Evolutionary conservation across 2,113 vertebrate species (phyloP).

Genomic region (Pollimyrus isidori): DNA sequence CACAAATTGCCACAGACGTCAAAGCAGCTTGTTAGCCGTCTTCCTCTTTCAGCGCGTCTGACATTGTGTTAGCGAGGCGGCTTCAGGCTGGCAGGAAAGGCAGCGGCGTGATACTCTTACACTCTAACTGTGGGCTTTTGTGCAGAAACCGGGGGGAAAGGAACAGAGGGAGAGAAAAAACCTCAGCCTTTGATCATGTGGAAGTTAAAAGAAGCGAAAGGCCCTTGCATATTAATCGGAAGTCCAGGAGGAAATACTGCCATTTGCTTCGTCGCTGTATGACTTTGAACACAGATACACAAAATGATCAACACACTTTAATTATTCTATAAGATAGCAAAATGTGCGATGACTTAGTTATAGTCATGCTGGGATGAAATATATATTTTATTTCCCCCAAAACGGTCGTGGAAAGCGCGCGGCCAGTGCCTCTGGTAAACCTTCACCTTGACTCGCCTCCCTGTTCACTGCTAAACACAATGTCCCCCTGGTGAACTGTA

Average conservation of each 20-base stretch:
- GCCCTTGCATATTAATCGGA: neutral
- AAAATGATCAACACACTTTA: neutral
- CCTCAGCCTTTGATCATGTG: neutral
- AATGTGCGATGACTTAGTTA: neutral
- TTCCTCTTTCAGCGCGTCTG: neutral
- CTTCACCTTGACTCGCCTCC: neutral
- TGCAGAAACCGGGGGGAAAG: neutral
- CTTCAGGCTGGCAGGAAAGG: neutral
- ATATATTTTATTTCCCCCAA: neutral
- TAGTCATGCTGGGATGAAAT: neutral
- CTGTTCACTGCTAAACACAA: constrained; percentile 5
- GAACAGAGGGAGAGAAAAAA: neutral
- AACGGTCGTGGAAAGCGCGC: neutral
- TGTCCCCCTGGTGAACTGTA: neutral
- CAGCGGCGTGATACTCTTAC: neutral
- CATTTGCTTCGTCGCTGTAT: neutral
- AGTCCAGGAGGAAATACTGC: neutral
- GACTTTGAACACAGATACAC: neutral
- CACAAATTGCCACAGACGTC: neutral
- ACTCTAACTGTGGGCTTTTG: neutral
- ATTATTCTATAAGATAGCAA: neutral
- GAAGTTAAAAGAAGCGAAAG: constrained; percentile 1
- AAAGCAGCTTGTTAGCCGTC: neutral
- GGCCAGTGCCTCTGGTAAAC: neutral
- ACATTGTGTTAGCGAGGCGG: neutral